A percentile compares a stretch with the other conserved stretches of the same genome.
Evolutionary conservation across 2,888 invertebrate genomes (phyloP).

Genomic region (Piscicola geometra): DNA sequence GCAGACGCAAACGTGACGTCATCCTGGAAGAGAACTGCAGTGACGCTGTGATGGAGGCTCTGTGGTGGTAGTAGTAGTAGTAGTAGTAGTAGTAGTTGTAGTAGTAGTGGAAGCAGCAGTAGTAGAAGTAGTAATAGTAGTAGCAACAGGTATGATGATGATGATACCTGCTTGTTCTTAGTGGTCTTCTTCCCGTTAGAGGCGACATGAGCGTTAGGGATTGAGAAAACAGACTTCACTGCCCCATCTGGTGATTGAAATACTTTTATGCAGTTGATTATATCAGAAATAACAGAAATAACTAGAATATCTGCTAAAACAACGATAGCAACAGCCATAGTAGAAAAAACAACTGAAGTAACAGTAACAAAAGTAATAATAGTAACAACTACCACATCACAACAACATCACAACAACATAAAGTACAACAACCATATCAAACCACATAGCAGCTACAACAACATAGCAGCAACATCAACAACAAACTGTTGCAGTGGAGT

Average conservation of each 20-base stretch:
- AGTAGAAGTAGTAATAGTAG: neutral
- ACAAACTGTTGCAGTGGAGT: constrained; percentile 38
- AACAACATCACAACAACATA: neutral
- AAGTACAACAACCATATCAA: neutral
- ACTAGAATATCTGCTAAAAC: no score
- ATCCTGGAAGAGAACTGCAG: constrained; percentile 77
- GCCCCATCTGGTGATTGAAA: neutral
- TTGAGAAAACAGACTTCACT: neutral
- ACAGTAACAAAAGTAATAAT: neutral
- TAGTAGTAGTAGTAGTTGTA: no score
- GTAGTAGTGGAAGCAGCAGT: neutral
- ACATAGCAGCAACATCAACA: neutral
- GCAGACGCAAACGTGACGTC: constrained; percentile 74
- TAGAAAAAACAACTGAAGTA: neutral
- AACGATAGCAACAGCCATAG: neutral
- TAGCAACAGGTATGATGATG: neutral
- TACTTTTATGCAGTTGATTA: neutral
- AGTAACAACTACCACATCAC: neutral
- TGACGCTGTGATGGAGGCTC: constrained; percentile 61
- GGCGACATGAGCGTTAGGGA: constrained; percentile 15
- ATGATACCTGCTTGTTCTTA: neutral
- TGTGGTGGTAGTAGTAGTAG: constrained; percentile 30
- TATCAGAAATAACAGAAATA: neutral
- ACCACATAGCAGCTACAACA: no score
- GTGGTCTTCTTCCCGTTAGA: neutral